Evolutionary conservation across 2,888 invertebrate species (phyloP).

Genomic region (Kuschelorhynchus macadamiae): DNA sequence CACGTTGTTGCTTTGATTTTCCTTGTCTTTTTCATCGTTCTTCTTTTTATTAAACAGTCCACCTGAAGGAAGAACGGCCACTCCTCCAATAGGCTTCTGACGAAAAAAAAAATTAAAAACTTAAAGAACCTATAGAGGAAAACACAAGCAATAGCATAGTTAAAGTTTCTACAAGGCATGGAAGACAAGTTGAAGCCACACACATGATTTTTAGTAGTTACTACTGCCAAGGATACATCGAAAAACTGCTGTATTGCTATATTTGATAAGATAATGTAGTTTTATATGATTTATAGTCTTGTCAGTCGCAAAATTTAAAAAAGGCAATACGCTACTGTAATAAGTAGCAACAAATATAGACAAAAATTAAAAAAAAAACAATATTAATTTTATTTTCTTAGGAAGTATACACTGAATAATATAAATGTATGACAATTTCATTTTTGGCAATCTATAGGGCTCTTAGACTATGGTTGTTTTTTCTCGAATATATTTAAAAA

Average conservation of each 20-base stretch:
- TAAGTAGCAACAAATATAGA: too few species aligned
- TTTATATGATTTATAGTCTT: background rate
- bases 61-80: constrained; percentile 84
- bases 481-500: too few species aligned
- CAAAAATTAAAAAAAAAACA: too few species aligned
- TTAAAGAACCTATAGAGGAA: background rate
- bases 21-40: constrained; percentile 72
- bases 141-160: constrained; percentile 22
- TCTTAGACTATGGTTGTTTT: too few species aligned
- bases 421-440: too few species aligned
- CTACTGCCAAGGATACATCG: constrained; percentile 12
- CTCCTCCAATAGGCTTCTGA: constrained; percentile 87
- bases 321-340: too few species aligned
- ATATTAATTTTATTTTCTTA: too few species aligned
- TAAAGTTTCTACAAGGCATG: constrained; percentile 10
- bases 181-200: constrained; percentile 9
- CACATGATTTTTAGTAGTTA: background rate
- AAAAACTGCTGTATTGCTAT: constrained; percentile 24
- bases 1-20: constrained; percentile 67
- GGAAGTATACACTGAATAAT: too few species aligned
- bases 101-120: constrained; percentile 28
- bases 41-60: constrained; percentile 73
- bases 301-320: background rate
- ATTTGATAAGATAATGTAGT: background rate
- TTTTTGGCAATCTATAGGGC: too few species aligned